These are phyloP conservation scores for Chaetodon auriga DNA, from an alignment of 2,113 vertebrate species.

Conservation along the genomic window DNA sequence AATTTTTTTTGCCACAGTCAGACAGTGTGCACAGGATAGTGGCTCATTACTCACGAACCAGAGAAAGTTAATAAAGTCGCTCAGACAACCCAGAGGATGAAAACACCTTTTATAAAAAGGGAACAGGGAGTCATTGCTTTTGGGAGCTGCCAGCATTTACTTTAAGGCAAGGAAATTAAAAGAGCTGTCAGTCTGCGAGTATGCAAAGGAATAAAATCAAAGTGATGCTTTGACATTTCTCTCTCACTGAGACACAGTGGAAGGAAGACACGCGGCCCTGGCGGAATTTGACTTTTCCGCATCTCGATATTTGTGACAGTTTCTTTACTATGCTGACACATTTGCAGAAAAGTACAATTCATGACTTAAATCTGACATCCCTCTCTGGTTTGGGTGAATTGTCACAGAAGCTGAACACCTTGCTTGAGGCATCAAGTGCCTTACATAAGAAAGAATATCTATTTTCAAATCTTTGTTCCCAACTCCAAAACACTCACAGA, in stretches of 20 bases:
- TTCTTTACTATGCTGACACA: conserved; percentile 38
- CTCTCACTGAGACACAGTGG: conserved; percentile 31
- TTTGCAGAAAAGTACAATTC: conserved; percentile 26
- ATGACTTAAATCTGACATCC: conserved; percentile 47
- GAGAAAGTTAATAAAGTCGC: conserved; percentile 34
- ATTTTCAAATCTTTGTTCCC: conserved; percentile 42
- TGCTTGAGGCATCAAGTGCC: conserved; percentile 40
- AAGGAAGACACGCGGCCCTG: conserved; percentile 12
- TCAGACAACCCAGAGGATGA: conserved; percentile 23
- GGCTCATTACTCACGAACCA: conserved; percentile 36
- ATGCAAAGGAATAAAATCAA: conserved; percentile 38
- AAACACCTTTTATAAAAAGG: conserved; percentile 27
- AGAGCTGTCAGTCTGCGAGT: conserved; percentile 43
- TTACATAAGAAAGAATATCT: conserved; percentile 44
- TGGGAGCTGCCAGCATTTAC: conserved; percentile 36
- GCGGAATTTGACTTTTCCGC: conserved; percentile 6
- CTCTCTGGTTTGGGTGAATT: conserved; percentile 47
- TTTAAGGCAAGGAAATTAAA: conserved; percentile 47
- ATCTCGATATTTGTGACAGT: conserved; percentile 38
- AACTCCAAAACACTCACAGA: conserved; percentile 8
- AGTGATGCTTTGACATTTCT: conserved; percentile 50
- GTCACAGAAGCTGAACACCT: conserved; percentile 51
- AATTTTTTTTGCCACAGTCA: not conserved
- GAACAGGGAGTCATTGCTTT: conserved; percentile 8
- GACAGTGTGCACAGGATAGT: conserved; percentile 19